Evolutionary conservation across 2,888 invertebrate genomes (phyloP).

Genomic region (Drosophila barbarae): DNA sequence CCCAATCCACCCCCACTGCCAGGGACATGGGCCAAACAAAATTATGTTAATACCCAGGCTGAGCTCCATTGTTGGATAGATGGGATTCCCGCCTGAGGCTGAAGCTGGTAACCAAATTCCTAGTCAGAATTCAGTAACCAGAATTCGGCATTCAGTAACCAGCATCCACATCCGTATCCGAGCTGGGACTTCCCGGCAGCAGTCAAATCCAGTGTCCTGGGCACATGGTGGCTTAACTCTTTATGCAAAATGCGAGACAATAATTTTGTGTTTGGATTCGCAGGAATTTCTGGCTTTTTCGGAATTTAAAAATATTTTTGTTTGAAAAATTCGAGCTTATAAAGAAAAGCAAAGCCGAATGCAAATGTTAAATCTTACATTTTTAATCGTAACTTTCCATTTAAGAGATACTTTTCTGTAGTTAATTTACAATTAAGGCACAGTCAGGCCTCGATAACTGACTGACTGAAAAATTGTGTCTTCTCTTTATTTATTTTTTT

Average conservation of each 20-base stretch:
- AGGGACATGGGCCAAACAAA: constrained; percentile 22
- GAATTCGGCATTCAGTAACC: background rate
- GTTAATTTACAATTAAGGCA: background rate
- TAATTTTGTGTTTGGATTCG: background rate
- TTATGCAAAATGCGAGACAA: background rate
- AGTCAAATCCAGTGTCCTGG: constrained; percentile 10
- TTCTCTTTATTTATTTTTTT: background rate
- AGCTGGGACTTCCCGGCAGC: background rate
- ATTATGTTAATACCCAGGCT: constrained; percentile 25
- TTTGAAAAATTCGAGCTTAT: too few species aligned
- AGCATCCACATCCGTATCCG: background rate
- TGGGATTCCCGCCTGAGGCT: constrained; percentile 1
- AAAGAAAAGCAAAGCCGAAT: too few species aligned
- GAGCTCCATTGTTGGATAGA: constrained; percentile 8
- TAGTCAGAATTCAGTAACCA: background rate
- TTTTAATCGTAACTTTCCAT: background rate
- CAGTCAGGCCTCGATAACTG: constrained; percentile 10
- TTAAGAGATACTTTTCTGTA: background rate
- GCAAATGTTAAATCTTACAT: too few species aligned
- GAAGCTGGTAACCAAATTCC: background rate
- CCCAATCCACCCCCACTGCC: background rate
- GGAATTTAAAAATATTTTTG: background rate
- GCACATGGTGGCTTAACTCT: constrained; percentile 8
- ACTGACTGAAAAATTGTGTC: background rate
- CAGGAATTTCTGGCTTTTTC: background rate